Conservation (phyloP, 2,797 vertebrate species). For the Adelosebastes latens region DNA sequence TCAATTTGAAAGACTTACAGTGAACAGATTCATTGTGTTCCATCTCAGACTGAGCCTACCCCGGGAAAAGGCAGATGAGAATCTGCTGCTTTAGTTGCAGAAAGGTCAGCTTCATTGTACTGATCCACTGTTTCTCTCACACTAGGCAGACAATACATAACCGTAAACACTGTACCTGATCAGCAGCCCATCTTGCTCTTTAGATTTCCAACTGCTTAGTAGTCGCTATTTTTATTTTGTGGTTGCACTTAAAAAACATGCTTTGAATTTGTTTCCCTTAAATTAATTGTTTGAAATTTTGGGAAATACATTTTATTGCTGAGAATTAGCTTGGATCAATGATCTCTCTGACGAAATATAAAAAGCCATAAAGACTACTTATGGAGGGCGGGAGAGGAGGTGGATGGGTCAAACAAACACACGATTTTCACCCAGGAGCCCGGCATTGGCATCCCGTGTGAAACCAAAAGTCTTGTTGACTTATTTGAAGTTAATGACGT, state of each 20-base stretch:
- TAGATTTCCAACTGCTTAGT: background rate
- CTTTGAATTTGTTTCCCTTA: background rate
- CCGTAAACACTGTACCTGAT: background rate
- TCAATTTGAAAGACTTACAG: constrained; percentile 39
- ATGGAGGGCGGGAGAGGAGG: too few relatives aligned
- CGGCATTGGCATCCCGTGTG: too few relatives aligned
- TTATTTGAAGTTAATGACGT: too few relatives aligned
- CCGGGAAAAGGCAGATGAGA: constrained; percentile 24
- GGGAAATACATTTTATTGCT: background rate
- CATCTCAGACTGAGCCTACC: constrained; percentile 1
- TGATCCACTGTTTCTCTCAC: constrained; percentile 13
- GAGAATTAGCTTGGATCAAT: background rate
- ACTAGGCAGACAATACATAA: background rate
- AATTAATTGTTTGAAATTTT: background rate
- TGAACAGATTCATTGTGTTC: constrained; percentile 33
- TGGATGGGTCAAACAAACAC: too few relatives aligned
- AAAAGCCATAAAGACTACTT: too few relatives aligned
- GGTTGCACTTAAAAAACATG: background rate
- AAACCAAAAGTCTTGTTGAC: too few relatives aligned
- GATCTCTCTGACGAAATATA: too few relatives aligned
- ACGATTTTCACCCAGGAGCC: too few relatives aligned
- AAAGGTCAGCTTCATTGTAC: constrained; percentile 10
- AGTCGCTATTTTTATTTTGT: background rate
- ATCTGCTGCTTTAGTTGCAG: constrained; percentile 11
- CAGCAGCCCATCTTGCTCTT: background rate